These are phyloP conservation scores for Odontothrips loti DNA, from an alignment of 2,888 invertebrate genomes.

Conservation along the genomic window DNA sequence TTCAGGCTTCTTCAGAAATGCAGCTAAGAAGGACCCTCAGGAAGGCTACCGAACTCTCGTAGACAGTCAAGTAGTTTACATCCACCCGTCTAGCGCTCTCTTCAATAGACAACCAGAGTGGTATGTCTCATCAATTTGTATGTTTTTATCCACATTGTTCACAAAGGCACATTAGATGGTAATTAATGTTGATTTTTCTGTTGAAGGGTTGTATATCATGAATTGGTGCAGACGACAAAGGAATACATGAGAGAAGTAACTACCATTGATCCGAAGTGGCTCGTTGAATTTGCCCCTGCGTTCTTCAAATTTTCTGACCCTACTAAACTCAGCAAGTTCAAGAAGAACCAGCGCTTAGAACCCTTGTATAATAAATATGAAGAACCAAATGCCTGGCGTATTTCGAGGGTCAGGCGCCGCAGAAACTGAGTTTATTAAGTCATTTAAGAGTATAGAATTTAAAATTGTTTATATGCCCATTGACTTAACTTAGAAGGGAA, in stretches of 20 bases:
- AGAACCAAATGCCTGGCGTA: slow-evolving; percentile 98
- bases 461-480: background rate
- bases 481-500: too few species aligned
- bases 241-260: slow-evolving; percentile 99
- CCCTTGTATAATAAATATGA: slow-evolving; percentile 98
- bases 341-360: slow-evolving; percentile 97
- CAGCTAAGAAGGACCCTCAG: slow-evolving; percentile 98
- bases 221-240: slow-evolving; percentile 96
- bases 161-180: background rate
- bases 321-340: slow-evolving; percentile 96
- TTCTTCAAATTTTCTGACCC: slow-evolving; percentile 99
- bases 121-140: slow-evolving; percentile 49
- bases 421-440: slow-evolving; percentile 61
- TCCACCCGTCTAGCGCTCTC: slow-evolving; percentile 95
- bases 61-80: slow-evolving; percentile 97
- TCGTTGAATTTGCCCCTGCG: slow-evolving; percentile 97
- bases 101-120: slow-evolving; percentile 99
- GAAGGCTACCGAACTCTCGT: slow-evolving; percentile 96
- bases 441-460: background rate
- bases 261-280: slow-evolving; percentile 95
- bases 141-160: background rate
- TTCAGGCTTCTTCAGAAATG: slow-evolving; percentile 97
- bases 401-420: slow-evolving; percentile 83
- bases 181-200: slow-evolving; percentile 26
- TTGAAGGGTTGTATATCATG: slow-evolving; percentile 92